Conservation (phyloP, 2,888 invertebrate genomes). For the Elmis aenea region DNA sequence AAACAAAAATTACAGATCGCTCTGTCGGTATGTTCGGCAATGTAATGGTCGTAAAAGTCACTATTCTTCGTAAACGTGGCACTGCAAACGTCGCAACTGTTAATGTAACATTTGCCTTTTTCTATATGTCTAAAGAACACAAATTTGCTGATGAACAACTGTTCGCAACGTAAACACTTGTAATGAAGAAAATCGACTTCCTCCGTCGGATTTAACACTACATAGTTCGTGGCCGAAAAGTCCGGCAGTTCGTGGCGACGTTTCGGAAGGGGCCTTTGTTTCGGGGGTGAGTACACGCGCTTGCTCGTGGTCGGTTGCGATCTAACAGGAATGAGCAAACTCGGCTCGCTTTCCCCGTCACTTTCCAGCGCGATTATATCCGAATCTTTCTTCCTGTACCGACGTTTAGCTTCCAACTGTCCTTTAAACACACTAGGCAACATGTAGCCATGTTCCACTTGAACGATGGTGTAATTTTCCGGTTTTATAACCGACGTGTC, state of each 20-base stretch:
- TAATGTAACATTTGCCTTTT: slow-evolving; percentile 45
- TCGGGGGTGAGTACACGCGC: slow-evolving; percentile 18
- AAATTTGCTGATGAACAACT: slow-evolving; percentile 44
- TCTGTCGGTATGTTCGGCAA: slow-evolving; percentile 39
- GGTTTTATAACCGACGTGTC: slow-evolving; percentile 9
- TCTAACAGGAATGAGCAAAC: slow-evolving; percentile 14
- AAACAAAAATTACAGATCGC: slow-evolving; percentile 46
- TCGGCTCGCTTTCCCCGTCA: slow-evolving; percentile 14
- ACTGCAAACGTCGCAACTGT: slow-evolving; percentile 43
- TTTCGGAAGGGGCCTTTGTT: slow-evolving; percentile 30
- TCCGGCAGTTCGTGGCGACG: slow-evolving; percentile 40
- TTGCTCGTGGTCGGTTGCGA: slow-evolving; percentile 18
- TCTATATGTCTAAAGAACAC: slow-evolving; percentile 44
- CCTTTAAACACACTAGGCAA: slow-evolving; percentile 34
- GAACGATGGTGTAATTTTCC: slow-evolving; percentile 34
- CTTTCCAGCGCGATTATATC: not conserved
- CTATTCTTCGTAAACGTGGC: slow-evolving; percentile 39
- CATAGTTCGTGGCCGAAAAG: slow-evolving; percentile 41
- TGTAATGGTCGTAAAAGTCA: slow-evolving; percentile 42
- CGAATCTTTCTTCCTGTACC: slow-evolving; percentile 19
- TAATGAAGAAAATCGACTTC: slow-evolving; percentile 41
- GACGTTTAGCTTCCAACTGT: slow-evolving; percentile 22
- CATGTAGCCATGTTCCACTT: slow-evolving; percentile 44
- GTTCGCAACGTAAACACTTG: slow-evolving; percentile 44
- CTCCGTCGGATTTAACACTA: slow-evolving; percentile 36